These are phyloP conservation scores for Hystrix cristata DNA, from an alignment of 2,113 vertebrate genomes.

Conservation along the genomic window DNA sequence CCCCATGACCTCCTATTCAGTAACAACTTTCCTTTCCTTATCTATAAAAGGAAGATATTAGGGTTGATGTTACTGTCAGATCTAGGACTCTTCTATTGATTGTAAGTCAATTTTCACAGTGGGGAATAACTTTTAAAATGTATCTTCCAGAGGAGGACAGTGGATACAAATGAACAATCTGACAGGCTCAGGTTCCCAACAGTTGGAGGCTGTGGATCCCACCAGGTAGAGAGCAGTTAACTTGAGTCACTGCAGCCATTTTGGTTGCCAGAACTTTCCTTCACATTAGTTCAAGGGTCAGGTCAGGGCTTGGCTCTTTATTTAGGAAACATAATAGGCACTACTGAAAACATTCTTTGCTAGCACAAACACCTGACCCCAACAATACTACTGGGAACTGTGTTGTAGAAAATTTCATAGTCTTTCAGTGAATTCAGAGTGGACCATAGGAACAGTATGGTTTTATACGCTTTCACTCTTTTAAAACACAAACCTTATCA, in stretches of 20 bases:
- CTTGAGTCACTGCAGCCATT: not conserved
- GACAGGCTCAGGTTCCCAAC: not conserved
- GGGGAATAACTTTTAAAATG: not conserved
- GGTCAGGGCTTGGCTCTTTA: not conserved
- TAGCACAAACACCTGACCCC: slow-evolving; percentile 27
- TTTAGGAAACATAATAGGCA: slow-evolving; percentile 31
- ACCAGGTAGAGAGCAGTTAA: not conserved
- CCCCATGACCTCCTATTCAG: not conserved
- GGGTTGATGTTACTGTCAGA: not conserved
- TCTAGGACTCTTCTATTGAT: not conserved
- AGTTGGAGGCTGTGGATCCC: not conserved
- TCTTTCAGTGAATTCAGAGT: not conserved
- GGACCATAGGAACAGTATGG: not conserved
- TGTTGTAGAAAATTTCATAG: not conserved
- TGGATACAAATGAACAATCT: not conserved
- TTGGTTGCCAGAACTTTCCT: not conserved
- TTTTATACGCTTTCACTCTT: not conserved
- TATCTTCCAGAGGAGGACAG: not conserved
- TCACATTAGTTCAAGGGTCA: not conserved
- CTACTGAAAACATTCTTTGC: not conserved
- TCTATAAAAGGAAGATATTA: not conserved
- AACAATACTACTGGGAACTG: slow-evolving; percentile 34
- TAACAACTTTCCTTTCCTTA: not conserved
- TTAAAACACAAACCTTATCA: not conserved
- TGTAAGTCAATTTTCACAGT: not conserved